phyloP scores from a whole-genome alignment of 2,113 vertebrate species.

The Rafetus swinhoei region DNA sequence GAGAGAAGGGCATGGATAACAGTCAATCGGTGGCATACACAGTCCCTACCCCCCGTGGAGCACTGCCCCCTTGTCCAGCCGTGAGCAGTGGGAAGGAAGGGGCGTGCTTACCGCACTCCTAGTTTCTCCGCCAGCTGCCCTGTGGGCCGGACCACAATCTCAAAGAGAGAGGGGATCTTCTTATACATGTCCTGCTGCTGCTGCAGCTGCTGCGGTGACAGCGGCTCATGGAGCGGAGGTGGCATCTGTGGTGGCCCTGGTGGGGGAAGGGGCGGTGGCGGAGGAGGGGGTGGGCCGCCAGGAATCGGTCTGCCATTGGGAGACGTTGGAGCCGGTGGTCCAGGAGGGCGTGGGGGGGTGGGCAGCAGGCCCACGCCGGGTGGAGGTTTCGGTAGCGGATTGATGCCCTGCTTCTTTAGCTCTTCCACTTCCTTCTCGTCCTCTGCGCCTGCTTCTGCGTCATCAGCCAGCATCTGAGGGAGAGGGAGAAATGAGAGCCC shows the following conservation, averaged over 20 bases:
- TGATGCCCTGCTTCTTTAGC: slow-evolving; percentile 96
- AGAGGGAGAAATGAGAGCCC: background rate
- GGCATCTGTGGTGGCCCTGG: slow-evolving; percentile 72
- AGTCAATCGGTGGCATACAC: background rate
- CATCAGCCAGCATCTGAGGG: slow-evolving; percentile 90
- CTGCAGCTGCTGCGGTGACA: slow-evolving; percentile 77
- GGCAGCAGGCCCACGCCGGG: slow-evolving; percentile 92
- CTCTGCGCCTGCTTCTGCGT: slow-evolving; percentile 93
- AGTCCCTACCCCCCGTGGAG: fast-evolving
- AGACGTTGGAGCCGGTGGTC: slow-evolving; percentile 85
- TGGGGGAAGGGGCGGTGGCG: slow-evolving; percentile 79
- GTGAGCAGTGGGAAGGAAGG: fast-evolving
- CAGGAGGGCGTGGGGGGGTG: slow-evolving; percentile 87
- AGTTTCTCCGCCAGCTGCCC: slow-evolving; percentile 94
- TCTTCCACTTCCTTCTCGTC: slow-evolving; percentile 97
- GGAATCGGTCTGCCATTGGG: slow-evolving; percentile 77
- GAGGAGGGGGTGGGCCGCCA: slow-evolving; percentile 73
- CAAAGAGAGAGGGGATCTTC: slow-evolving; percentile 95
- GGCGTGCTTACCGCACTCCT: slow-evolving; percentile 83
- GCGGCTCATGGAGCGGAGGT: slow-evolving; percentile 61
- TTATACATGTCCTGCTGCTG: slow-evolving; percentile 78
- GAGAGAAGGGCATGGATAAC: background rate
- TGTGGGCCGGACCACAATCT: slow-evolving; percentile 94
- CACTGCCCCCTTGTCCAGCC: too few relatives aligned
- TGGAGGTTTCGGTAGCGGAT: slow-evolving; percentile 93